Conservation (phyloP, 2,888 invertebrate species). For the Mythimna vitellina region DNA sequence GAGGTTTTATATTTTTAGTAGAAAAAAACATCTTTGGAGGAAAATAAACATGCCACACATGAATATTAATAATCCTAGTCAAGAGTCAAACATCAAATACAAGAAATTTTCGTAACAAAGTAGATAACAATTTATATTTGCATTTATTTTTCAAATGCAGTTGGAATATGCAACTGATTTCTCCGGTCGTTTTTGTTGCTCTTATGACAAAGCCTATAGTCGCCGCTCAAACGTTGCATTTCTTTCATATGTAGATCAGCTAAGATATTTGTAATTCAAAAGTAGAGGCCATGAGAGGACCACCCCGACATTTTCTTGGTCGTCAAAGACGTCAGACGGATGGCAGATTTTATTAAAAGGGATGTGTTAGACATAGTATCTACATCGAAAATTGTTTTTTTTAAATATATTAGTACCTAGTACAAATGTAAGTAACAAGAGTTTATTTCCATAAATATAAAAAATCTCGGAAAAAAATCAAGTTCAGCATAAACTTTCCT, state of each 20-base stretch:
- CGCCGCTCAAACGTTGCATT: constrained; percentile 28
- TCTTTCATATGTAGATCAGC: constrained; percentile 56
- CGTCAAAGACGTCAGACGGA: constrained; percentile 15
- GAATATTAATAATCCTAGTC: neutral
- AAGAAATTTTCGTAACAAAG: neutral
- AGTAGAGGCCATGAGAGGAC: constrained; percentile 29
- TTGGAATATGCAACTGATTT: constrained; percentile 9
- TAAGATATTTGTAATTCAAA: constrained; percentile 53
- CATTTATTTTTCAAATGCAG: constrained; percentile 4
- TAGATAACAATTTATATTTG: neutral
- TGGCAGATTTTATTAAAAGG: neutral
- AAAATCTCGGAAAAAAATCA: constrained; percentile 4
- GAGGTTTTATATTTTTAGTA: too few relatives aligned
- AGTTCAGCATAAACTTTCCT: constrained; percentile 6
- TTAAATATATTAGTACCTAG: too few relatives aligned
- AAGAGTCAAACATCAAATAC: too few relatives aligned
- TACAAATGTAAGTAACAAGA: too few relatives aligned
- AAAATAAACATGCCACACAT: neutral
- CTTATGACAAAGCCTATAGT: constrained; percentile 18
- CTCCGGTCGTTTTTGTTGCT: constrained; percentile 1
- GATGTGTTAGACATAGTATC: neutral
- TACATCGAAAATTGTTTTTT: neutral
- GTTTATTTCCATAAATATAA: too few relatives aligned
- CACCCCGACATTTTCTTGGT: constrained; percentile 37
- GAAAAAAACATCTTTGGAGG: too few relatives aligned